phyloP scores from a whole-genome alignment of 2,888 invertebrate species.

The Creontiades dilutus region DNA sequence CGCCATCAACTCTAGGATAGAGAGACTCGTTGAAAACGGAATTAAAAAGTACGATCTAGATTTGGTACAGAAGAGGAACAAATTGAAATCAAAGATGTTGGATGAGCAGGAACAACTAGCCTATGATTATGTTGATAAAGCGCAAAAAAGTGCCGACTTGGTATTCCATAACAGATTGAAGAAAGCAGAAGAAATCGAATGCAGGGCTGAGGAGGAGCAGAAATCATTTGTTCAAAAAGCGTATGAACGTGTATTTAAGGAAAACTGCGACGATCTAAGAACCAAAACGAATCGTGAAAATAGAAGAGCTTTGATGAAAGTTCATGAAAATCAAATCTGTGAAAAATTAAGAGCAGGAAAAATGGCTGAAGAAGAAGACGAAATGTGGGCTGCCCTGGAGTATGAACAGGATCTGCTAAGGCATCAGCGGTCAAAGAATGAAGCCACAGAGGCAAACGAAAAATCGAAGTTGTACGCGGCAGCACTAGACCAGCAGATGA shows the following conservation, averaged over 20 bases:
- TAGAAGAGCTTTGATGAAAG: conserved; percentile 40
- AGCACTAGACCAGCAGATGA: conserved; percentile 27
- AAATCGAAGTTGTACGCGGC: neutral
- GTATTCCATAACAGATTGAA: conserved; percentile 59
- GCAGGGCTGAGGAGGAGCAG: neutral
- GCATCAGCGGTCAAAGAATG: neutral
- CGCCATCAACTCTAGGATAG: conserved; percentile 45
- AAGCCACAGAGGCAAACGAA: neutral
- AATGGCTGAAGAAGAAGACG: conserved; percentile 62
- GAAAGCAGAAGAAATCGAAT: conserved; percentile 64
- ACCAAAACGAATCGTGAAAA: conserved; percentile 31
- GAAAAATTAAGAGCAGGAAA: conserved; percentile 56
- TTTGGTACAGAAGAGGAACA: conserved; percentile 68
- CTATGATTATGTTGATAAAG: conserved; percentile 69
- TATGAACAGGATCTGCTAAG: neutral
- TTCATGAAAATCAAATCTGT: conserved; percentile 70
- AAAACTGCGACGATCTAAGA: conserved; percentile 63
- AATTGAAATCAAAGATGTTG: conserved; percentile 62
- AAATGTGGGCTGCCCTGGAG: conserved; percentile 52
- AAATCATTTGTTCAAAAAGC: conserved; percentile 56
- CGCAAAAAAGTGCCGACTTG: conserved; percentile 66
- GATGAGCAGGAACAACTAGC: conserved; percentile 68
- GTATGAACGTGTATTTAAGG: conserved; percentile 47
- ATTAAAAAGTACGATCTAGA: conserved; percentile 64
- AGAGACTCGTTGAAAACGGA: conserved; percentile 65